A percentile compares a stretch with the other conserved stretches of the same genome.
phyloP scores from a whole-genome alignment of 92 coral and sea anemone species.

The Virgularia gustaviana region DNA sequence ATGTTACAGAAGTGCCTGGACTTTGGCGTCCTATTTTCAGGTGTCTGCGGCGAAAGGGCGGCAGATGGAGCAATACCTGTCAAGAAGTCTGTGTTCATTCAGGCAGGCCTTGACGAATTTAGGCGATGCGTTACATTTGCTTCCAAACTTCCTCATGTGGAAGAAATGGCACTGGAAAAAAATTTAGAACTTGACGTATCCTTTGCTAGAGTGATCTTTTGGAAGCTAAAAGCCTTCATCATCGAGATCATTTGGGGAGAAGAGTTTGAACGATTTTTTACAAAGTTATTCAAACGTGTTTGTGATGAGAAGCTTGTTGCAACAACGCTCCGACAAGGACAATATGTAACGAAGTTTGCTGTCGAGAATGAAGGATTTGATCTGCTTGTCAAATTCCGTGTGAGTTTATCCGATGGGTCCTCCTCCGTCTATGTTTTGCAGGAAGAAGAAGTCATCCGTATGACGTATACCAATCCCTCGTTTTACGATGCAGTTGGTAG shows the following conservation, averaged over 20 bases:
- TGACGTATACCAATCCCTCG: constrained; percentile 10
- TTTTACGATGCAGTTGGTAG: constrained; percentile 5
- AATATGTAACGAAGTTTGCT: not conserved
- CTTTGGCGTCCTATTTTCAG: constrained; percentile 32
- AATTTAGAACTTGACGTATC: not conserved
- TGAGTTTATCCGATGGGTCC: not conserved
- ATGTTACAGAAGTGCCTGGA: constrained; percentile 4
- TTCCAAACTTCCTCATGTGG: constrained; percentile 17
- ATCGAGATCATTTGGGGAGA: constrained; percentile 19
- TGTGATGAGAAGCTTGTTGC: not conserved
- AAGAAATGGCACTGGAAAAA: constrained; percentile 1
- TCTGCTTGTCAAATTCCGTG: constrained; percentile 8
- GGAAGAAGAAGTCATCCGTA: constrained; percentile 6
- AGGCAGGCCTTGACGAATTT: constrained; percentile 11
- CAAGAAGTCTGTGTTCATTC: constrained; percentile 16
- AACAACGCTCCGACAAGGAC: not conserved
- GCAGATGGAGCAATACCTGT: not conserved
- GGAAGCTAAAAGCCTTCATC: constrained; percentile 19
- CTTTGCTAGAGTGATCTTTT: constrained; percentile 17
- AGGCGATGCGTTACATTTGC: constrained; percentile 18
- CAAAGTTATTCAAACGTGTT: not conserved
- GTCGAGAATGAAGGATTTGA: constrained; percentile 8
- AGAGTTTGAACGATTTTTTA: constrained; percentile 11
- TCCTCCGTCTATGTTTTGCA: not conserved
- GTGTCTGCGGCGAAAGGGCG: constrained; percentile 36